Evolutionary conservation across 1,140 invertebrate species (phyloP), one percentile per base, ranked within the genome.

Genomic region (Artemia franciscana): DNA sequence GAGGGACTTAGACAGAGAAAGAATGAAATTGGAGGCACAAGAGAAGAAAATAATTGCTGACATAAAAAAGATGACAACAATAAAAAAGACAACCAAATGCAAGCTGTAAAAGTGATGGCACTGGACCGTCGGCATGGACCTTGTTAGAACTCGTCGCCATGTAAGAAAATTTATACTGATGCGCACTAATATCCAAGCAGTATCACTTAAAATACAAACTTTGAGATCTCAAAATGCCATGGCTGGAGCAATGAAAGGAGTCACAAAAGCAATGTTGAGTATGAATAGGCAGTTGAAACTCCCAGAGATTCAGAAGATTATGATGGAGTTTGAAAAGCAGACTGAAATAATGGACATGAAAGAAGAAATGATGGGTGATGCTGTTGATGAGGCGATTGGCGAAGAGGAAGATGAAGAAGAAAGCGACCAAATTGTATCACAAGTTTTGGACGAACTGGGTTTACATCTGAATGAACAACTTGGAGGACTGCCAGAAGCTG

Each of bases 311-410:
- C 94, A 98, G 74, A 93, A 91, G 72, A 99, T 99, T 68, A 82
- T 98, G 71, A 86, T 91, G 79, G 95, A 99, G 71, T 99, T 99
- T 79, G 95, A 99, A 74, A 97, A 96, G 70, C 95, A 99, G 71
- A 93, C 91, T 0, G 94, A 98, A 76, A 97, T 99, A 63, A 99
- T 99, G 95, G 95, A 98, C 72, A 98, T 99, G 94, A 99, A 99
- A 71, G 95, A 99, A 76, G 96, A 99, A 76, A 94, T 99, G 80
- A 98, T 99, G 84, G 95, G 93, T 74, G 96, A 99, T 76, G 94
- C 91, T 5, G 98, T 98, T 69, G 96, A 99, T 74, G 95, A 98
- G 77, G 95, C 94, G 2, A 93, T 98, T 84, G 95, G 91, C 66
- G 95, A 91, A 68, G 94, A 95, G 72, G 92, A 84, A 39, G 95